Percentiles rank a stretch among this genome's conserved stretches.
Evolutionary conservation across 1,140 invertebrate genomes (phyloP).

Genomic region (Papilio dardanus): DNA sequence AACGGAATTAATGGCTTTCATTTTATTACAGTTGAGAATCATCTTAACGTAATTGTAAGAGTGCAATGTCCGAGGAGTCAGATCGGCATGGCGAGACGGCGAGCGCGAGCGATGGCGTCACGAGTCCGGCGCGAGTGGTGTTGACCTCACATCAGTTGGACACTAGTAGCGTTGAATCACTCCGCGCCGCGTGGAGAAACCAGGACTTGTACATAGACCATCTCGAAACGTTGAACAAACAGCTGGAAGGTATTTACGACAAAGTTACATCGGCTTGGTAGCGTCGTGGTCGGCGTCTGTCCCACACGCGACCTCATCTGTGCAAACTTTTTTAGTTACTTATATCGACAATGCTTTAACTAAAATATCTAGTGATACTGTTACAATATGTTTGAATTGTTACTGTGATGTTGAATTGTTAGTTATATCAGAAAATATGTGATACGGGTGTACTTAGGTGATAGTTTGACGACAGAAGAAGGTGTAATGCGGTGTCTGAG

Average conservation of each 20-base stretch:
- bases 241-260: slow-evolving; percentile 82
- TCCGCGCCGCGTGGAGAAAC: slow-evolving; percentile 77
- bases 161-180: slow-evolving; percentile 70
- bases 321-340: slow-evolving; percentile 69
- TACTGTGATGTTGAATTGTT: slow-evolving; percentile 73
- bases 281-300: slow-evolving; percentile 64
- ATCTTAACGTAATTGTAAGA: slow-evolving; percentile 69
- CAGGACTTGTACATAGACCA: slow-evolving; percentile 82
- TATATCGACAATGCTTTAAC: slow-evolving; percentile 82
- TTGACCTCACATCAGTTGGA: slow-evolving; percentile 78
- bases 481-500: slow-evolving; percentile 70
- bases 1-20: slow-evolving; percentile 60
- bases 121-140: slow-evolving; percentile 73
- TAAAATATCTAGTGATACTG: slow-evolving; percentile 78
- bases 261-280: slow-evolving; percentile 78
- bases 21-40: slow-evolving; percentile 77
- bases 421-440: slow-evolving; percentile 64
- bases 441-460: slow-evolving; percentile 77
- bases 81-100: slow-evolving; percentile 73
- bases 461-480: slow-evolving; percentile 64
- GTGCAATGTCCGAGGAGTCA: slow-evolving; percentile 80
- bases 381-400: slow-evolving; percentile 65
- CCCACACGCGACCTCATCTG: slow-evolving; percentile 60
- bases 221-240: slow-evolving; percentile 81
- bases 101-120: slow-evolving; percentile 68